phyloP scores from a whole-genome alignment of 1,140 invertebrate genomes.

The Leptinotarsa undecemlineata region DNA sequence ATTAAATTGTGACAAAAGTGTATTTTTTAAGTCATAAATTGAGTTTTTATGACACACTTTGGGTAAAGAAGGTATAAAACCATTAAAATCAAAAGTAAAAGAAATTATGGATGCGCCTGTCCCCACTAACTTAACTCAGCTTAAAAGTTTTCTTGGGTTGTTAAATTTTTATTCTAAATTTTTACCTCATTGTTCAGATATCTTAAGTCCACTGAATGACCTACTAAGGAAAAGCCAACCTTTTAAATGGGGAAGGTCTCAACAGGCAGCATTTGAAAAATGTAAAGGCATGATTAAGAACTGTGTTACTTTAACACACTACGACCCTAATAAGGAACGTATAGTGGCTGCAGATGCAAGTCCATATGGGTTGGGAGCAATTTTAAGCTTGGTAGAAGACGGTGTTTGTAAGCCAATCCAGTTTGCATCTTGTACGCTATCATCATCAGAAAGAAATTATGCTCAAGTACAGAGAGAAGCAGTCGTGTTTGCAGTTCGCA shows the following conservation, averaged over 20 bases:
- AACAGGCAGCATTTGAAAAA: conserved; percentile 43
- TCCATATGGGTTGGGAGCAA: conserved; percentile 51
- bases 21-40: conserved; percentile 34
- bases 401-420: conserved; percentile 49
- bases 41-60: conserved; percentile 33
- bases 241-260: conserved; percentile 38
- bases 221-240: background rate
- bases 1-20: conserved; percentile 43
- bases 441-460: conserved; percentile 37
- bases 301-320: conserved; percentile 42
- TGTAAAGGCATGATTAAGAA: conserved; percentile 39
- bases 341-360: conserved; percentile 49
- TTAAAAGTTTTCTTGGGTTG: background rate
- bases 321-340: conserved; percentile 42
- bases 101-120: background rate
- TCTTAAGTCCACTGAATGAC: background rate
- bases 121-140: background rate
- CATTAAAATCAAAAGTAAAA: background rate
- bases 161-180: background rate
- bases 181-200: background rate
- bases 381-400: conserved; percentile 47
- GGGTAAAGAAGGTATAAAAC: background rate
- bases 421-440: conserved; percentile 47
- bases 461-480: conserved; percentile 40
- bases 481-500: conserved; percentile 39